Base-by-base conservation (phyloP, 2,113 vertebrate species). In the Paratilapia polleni region DNA sequence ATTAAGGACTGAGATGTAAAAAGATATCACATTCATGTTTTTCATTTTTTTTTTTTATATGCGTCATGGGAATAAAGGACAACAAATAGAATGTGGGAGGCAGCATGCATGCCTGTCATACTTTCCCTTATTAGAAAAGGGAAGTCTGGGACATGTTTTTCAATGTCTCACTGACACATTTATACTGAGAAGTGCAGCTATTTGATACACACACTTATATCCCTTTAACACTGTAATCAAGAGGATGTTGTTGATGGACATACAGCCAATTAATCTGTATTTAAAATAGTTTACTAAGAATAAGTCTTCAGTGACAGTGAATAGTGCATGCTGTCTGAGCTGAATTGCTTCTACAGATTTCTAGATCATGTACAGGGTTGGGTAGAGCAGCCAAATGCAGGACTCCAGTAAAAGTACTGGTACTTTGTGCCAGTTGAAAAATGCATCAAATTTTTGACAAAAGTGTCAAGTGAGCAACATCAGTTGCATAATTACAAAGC, bases 11-110 rank as follows among this genome's bases (percentile, higher is more conserved):
- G 22, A 94, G 95, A 96, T 94, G 94, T 95, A 95, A 96, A 94
- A 94, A 95, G 94, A 96, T 92, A 96, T 94, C 92, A 91, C 94
- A 86, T 96, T 96, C 90, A 94, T 95, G 96, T 91, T 77, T 43
- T 62, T n/a, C n/a, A n/a, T n/a, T 80, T 84, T 70, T 61, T 86
- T 96, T 96, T 92, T 96, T 96, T 92, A 95, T 95, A 88, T 2
- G 92, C 89, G 78, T 90, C 94, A 68, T 41, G 95, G 96, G 96
- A 97, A 96, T 96, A 93, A 92, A 94, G 85, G 88, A 90, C 90
- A 94, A 95, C 95, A 96, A 95, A 96, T 93, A 96, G 94, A 95
- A 91, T 92, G 93, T 94, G 94, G 93, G 93, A 94, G 94, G 95
- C 88, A 89, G 80, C 11, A 4, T 52, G 80, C 87, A 94, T 94